Percentiles rank a stretch among this genome's conserved stretches.
Evolutionary conservation across 2,113 vertebrate genomes (phyloP).

Genomic region (Podilymbus podiceps): DNA sequence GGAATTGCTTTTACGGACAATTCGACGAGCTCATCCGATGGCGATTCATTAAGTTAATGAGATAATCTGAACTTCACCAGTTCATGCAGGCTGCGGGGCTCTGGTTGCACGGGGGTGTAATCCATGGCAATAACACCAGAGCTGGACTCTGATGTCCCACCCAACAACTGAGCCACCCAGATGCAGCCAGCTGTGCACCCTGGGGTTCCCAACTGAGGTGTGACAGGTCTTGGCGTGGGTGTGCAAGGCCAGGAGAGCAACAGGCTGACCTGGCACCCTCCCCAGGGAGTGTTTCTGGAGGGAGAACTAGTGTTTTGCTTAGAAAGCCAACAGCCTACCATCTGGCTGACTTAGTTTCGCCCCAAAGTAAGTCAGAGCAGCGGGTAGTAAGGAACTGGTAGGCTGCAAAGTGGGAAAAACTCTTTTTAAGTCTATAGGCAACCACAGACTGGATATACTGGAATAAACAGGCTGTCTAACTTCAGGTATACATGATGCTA

Average conservation of each 20-base stretch:
- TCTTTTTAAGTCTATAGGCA: not conserved
- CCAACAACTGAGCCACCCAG: no score
- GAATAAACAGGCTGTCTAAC: not conserved
- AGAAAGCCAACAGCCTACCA: not conserved
- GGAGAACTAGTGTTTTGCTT: not conserved
- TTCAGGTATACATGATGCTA: not conserved
- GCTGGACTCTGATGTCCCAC: not conserved
- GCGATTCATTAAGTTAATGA: not conserved
- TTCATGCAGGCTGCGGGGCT: not conserved
- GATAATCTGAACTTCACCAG: not conserved
- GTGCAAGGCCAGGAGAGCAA: not conserved
- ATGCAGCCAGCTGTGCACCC: no score
- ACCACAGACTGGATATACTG: not conserved
- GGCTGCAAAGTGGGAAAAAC: not conserved
- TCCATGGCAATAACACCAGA: not conserved
- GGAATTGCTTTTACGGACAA: not conserved
- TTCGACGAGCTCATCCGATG: not conserved
- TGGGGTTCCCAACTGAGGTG: no score
- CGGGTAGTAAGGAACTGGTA: not conserved
- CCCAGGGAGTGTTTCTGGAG: not conserved
- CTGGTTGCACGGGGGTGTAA: fast-evolving
- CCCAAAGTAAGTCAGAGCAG: not conserved
- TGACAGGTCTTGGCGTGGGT: no score
- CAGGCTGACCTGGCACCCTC: not conserved
- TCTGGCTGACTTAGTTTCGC: not conserved